phyloP scores from a whole-genome alignment of 2,888 invertebrate species.

The Platypus cylindrus region DNA sequence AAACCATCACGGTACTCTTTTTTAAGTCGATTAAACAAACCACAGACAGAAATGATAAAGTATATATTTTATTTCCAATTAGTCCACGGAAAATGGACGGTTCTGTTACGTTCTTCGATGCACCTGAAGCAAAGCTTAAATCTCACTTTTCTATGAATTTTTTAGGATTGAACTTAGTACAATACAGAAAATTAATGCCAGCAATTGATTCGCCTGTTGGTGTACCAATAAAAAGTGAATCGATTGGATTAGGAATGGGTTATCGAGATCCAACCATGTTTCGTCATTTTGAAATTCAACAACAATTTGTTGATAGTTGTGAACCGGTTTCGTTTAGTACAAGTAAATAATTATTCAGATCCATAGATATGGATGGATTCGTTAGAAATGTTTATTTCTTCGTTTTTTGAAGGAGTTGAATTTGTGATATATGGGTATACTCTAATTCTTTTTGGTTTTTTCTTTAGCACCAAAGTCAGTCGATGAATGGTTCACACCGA shows the following conservation, averaged over 20 bases:
- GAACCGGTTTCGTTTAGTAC: slow-evolving; percentile 28
- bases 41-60: too few relatives aligned
- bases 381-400: too few relatives aligned
- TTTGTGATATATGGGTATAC: too few relatives aligned
- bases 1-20: too few relatives aligned
- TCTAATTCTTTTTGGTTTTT: slow-evolving; percentile 1
- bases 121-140: too few relatives aligned
- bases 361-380: too few relatives aligned
- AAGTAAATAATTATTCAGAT: slow-evolving; percentile 23
- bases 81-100: too few relatives aligned
- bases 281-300: slow-evolving; percentile 39
- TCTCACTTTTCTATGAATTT: too few relatives aligned
- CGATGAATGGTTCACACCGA: slow-evolving; percentile 42
- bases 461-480: slow-evolving; percentile 36
- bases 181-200: slow-evolving; percentile 45
- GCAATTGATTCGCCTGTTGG: slow-evolving; percentile 48
- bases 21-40: too few relatives aligned
- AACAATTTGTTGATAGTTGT: slow-evolving; percentile 44
- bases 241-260: slow-evolving; percentile 43
- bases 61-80: too few relatives aligned
- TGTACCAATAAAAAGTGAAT: slow-evolving; percentile 43
- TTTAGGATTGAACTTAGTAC: slow-evolving; percentile 40
- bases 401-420: too few relatives aligned
- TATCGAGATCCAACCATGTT: slow-evolving; percentile 53
- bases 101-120: too few relatives aligned